Evolutionary conservation across 2,113 vertebrate species (phyloP), one percentile per base, ranked within the genome.

Genomic region (Equus przewalskii): DNA sequence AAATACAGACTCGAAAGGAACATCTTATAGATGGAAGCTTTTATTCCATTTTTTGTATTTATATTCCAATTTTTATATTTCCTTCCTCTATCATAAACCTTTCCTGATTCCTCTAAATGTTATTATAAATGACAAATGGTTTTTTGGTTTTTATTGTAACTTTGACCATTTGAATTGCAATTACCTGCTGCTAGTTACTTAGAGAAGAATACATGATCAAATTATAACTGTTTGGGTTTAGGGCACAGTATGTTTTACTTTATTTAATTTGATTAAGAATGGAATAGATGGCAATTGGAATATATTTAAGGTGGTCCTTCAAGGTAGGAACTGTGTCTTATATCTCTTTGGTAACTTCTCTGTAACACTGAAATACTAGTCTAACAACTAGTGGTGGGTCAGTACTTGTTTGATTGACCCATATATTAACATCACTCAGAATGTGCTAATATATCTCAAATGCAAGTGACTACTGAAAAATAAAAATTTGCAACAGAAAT

Each of bases 141-240:
- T 94, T 84, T 21, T 33, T 62, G 22, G 36, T 58, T n/a, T 91
- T 60, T 36, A 14, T 93, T 96, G 94, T 73, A 96, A 58, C 30
- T 84, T 97, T 97, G 91, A 10, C 6, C 2, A 89, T 79, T 91
- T 36, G 58, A 46, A 78, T 87, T 91, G 85, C 67, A 96, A 46
- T 89, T 56, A 93, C 51, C 14, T 67, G 13, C 30, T 91, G 6
- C 54, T 24, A 28, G 19, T 65, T 92, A 84, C 16, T 85, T 89
- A 92, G 56, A 91, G 76, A 51, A 87, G 87, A 97, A 95, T 28
- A 84, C 4, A 26, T 87, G 26, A 80, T 72, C 41, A 91, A 56
- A 89, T 79, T 60, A 16, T 56, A 89, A 4, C 24, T 7, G 36
- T 91, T 96, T 93, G 6, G 11, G 36, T 41, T 86, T 79, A 90